Base-by-base conservation (phyloP, 2,797 vertebrate genomes). In the Hyperoplus immaculatus region DNA sequence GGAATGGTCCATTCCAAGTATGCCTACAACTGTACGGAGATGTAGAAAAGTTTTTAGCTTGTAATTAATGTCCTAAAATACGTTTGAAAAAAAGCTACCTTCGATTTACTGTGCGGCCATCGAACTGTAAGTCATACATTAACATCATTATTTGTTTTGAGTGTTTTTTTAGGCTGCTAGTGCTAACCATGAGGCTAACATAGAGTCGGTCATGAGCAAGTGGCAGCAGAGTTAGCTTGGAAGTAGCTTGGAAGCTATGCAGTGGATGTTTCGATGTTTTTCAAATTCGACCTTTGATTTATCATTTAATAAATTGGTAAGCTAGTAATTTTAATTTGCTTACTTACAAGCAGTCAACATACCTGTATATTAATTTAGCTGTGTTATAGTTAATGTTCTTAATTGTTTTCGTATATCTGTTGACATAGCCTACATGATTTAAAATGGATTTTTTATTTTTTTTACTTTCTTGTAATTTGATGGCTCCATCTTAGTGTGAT, bases 91-190 rank as follows among this genome's bases (percentile, higher is more conserved):
- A 21, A 14, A 39, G 8, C n/a, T 15, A 0, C 9, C 0, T 8
- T 3, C 1, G 0, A 18, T 9, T 10, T 1, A 9, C 3, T 9
- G 13, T 3, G 0, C 1, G 1, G 0, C 6, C 36, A 36, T 10
- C 15, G 5, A 71, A 18, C n/a, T 58, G 78, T 81, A 76, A 76
- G 69, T 78, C 7, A 18, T 13, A 10, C 15, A 7, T 8, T 18
- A 1, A 10, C 10, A 21, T 6, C 12, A 6, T 7, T 7, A 42
- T 1, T 18, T 36, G 8, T 58, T 66, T 56, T 0, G 5, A 29
- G 7, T 8, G 0, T 13, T 10, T 6, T 13, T 14, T 6, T 46
- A 5, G 9, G 4, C 4, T 42, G 16, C 29, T n/a, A 18, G 9
- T 29, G 29, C 29, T 29, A 29, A 29, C 29, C 29, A 29, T 29